These are phyloP conservation scores for Psittacula derbiana DNA, from an alignment of 2,797 vertebrate genomes.

Conservation along the genomic window DNA sequence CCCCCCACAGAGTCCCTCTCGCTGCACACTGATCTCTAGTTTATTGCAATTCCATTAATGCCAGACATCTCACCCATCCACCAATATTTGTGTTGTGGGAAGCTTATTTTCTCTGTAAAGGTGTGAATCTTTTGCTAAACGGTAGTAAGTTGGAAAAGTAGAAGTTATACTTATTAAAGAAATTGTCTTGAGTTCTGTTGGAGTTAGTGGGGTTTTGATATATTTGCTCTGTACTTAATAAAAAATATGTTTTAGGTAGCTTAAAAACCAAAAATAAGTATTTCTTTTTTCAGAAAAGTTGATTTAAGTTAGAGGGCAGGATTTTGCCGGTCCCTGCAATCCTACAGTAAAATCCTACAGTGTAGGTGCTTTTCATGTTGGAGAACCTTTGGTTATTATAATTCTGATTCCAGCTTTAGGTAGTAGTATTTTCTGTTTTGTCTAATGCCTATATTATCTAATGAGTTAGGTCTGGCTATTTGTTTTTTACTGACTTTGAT, in stretches of 20 bases:
- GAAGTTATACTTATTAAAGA: not conserved
- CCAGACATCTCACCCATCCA: not conserved
- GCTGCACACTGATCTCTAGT: not conserved
- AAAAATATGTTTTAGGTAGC: not conserved
- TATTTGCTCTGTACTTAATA: not conserved
- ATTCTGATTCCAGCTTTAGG: not conserved
- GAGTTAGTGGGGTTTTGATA: not conserved
- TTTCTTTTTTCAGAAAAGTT: not conserved
- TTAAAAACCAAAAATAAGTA: not conserved
- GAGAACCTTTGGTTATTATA: not conserved
- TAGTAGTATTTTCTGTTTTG: not conserved
- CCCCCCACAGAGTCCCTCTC: not conserved
- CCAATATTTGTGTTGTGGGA: not conserved
- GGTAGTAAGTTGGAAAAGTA: not conserved
- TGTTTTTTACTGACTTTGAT: not conserved
- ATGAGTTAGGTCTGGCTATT: not conserved
- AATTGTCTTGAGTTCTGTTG: not conserved
- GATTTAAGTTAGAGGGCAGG: not conserved
- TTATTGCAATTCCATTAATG: not conserved
- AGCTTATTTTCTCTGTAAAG: not conserved
- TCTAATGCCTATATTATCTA: not conserved
- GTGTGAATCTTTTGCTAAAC: not conserved
- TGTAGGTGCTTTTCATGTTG: not conserved
- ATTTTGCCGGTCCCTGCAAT: not conserved
- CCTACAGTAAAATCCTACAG: not conserved